Evolutionary conservation across 53 echinoderm and acorn worm genomes (phyloP).

Genomic region (Actinopyga echinites): DNA sequence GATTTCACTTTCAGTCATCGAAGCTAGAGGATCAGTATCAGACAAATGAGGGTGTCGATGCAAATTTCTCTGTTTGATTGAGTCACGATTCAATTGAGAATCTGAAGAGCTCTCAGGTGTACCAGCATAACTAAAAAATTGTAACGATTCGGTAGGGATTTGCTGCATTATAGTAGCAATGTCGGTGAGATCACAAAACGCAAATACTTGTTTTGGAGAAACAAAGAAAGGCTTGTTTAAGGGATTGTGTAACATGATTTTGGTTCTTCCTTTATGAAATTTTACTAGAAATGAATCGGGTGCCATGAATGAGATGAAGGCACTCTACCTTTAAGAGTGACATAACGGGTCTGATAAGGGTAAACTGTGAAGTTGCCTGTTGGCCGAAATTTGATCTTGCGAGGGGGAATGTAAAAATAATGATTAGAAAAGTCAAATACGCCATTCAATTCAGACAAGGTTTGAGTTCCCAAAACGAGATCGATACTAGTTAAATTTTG

Average conservation of each 20-base stretch:
- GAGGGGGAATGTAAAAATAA: background rate
- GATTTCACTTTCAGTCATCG: background rate
- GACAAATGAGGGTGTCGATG: background rate
- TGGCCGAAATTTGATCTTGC: background rate
- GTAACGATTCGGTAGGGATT: background rate
- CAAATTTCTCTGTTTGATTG: background rate
- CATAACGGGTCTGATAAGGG: background rate
- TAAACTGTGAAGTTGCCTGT: background rate
- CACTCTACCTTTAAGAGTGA: background rate
- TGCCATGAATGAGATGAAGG: background rate
- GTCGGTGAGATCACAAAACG: background rate
- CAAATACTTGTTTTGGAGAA: too few species aligned
- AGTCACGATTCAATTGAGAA: too few species aligned
- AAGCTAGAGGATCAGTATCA: background rate
- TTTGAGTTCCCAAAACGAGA: background rate
- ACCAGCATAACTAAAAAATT: too few species aligned
- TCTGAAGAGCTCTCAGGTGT: too few species aligned
- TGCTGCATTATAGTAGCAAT: background rate
- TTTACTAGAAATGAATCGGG: background rate
- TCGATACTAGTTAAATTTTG: background rate
- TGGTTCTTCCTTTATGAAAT: background rate
- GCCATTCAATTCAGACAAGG: background rate
- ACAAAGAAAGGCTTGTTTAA: too few species aligned
- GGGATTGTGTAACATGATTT: background rate
- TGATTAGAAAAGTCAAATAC: background rate